Base-by-base conservation (phyloP, 2,888 invertebrate species). In the Marronus borbonicus region DNA sequence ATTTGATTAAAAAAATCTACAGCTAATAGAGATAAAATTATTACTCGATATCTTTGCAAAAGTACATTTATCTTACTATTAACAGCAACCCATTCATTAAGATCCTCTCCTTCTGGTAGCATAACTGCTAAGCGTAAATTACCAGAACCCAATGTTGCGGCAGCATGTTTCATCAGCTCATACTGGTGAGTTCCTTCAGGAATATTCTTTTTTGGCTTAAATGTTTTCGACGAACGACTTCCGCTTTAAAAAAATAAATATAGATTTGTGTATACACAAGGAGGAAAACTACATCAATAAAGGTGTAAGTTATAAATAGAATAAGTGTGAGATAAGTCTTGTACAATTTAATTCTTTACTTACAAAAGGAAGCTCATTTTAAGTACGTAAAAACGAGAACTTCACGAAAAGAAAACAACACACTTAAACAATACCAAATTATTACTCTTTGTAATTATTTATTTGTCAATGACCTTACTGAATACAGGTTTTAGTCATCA, bases 1-100 rank as follows among this genome's bases (percentile, higher is more conserved):
- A 99, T 99, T 92, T 99, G 99, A 90, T 99, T 99, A 90, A 99
- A 99, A 90, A 99, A 99, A 90, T 99, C 99, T 81, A 99, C 98
- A 86, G 98, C 98, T 98, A 90, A 60, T 92, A 91, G 10, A 50
- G 50, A 65, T 28, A 20, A 58, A 8, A 3, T 55, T 72, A 24
- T 72, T 7, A n/a, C 14, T 68, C 31, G 24, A 28, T 44, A 12
- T 24, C 14, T 5, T 55, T 74, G 52, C 28, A 31, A 14, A 72
- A 24, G 1, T 49, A 65, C 36, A 70, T 3, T 49, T 17, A 64
- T 93, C 97, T 93, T 89, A 98, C 99, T 99, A 88, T 99, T 99
- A 65, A 99, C 99, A 76, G 99, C 99, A 60, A 99, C 97, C 99
- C 99, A 99, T 91, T 99, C 99, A 87, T 99, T 99, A 81, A 98